Base-by-base conservation (phyloP, 2,113 vertebrate species). In the Andinoacara biseriatus region DNA sequence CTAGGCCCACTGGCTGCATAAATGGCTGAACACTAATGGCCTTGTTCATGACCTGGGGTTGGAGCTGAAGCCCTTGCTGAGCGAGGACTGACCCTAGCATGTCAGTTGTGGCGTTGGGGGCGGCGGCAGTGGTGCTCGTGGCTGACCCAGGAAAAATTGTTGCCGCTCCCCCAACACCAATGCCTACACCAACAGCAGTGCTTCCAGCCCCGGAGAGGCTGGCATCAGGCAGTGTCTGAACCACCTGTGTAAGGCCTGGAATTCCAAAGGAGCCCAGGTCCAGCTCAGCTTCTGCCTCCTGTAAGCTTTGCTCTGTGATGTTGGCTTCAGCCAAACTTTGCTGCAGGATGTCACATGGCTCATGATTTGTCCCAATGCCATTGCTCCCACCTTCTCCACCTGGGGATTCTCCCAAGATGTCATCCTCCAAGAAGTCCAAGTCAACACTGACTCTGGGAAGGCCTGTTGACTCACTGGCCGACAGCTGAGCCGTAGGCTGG, bases 281-380 rank as follows among this genome's bases (percentile, higher is more conserved):
- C 94, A 99, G 95, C 89, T 99, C 98, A 0, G 96, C 97, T 56
- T 99, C 97, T 0, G 97, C 97, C 89, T 98, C 98, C 87, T 96
- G 95, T 76, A 99, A 86, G 0, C 97, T 99, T 93, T 99, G 98
- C 91, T 99, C 98, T 0, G 98, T 99, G 95, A 99, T 99, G 94
- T 99, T 99, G 74, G 98, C 98, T 90, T 99, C 98, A 1, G 98
- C 97, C 78, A 99, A 93, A 90, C 98, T 99, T 96, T 99, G 98
- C 93, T 98, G 98, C 4, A 99, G 96, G 93, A 99, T 99, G 95
- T 99, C 98, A 10, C 98, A 99, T 1, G 98, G 97, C 85, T 98
- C 98, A 0, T 97, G 86, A 40, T 94, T 96, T 5, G 93, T 94
- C 85, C 94, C 95, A 63, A 96, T 93, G 86, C 95, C 94, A 76